phyloP scores from a whole-genome alignment of 2,113 vertebrate species.

The Ardeotis arabs region DNA sequence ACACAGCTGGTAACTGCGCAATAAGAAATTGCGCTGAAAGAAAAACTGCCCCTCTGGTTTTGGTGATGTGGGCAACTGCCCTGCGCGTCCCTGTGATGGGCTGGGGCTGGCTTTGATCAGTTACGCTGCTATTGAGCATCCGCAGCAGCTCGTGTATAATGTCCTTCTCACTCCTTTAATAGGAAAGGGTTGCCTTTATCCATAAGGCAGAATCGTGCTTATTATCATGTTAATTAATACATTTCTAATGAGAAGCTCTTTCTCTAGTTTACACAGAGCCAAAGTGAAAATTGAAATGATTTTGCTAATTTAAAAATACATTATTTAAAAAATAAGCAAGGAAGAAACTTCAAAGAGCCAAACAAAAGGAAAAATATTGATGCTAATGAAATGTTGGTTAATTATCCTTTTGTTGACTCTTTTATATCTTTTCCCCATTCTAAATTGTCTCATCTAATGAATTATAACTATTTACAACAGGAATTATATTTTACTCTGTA shows the following conservation, averaged over 20 bases:
- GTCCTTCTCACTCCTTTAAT: not conserved
- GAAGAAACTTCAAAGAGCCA: not conserved
- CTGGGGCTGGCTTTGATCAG: conserved; percentile 26
- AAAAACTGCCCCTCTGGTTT: not conserved
- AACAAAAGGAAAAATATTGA: conserved; percentile 27
- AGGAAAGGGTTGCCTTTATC: conserved; percentile 27
- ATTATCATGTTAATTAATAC: conserved; percentile 65
- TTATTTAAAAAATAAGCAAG: conserved; percentile 17
- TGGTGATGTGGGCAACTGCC: not conserved
- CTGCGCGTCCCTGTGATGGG: not conserved
- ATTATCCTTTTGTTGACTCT: conserved; percentile 17
- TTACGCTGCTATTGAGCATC: not conserved
- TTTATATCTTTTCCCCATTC: not conserved
- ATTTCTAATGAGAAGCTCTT: conserved; percentile 38
- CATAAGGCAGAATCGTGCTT: not conserved
- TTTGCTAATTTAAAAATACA: conserved; percentile 32
- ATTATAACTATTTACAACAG: conserved; percentile 15
- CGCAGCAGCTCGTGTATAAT: conserved; percentile 1
- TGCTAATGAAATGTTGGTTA: not conserved
- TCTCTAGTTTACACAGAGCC: conserved; percentile 16
- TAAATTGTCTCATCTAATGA: conserved; percentile 29
- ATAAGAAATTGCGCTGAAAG: not conserved
- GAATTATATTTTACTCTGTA: not conserved
- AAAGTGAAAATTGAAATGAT: conserved; percentile 27
- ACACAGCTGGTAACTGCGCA: not conserved